These are phyloP conservation scores for Sebastes kiyomatsui DNA, from an alignment of 2,797 vertebrate species.

Conservation along the genomic window DNA sequence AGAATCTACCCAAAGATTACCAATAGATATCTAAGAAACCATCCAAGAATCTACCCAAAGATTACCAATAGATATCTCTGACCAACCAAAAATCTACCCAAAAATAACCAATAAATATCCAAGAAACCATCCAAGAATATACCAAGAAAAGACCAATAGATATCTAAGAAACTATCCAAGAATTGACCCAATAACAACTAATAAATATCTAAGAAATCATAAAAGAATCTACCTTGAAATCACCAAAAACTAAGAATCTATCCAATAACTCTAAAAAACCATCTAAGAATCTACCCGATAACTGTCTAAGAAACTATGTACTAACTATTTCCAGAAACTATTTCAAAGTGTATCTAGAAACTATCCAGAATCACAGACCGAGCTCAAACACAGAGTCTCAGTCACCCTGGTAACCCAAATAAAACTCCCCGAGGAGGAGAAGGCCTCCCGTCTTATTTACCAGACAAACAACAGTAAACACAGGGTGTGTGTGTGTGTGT, in stretches of 20 bases:
- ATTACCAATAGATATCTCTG: no score
- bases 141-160: background rate
- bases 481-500: background rate
- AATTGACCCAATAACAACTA: background rate
- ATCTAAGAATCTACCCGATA: background rate
- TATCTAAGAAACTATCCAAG: background rate
- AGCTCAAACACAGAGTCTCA: background rate
- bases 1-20: rapidly evolving
- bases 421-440: constrained; percentile 15
- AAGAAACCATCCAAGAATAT: background rate
- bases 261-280: no score
- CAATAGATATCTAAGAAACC: no score
- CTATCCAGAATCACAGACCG: background rate
- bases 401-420: constrained; percentile 39
- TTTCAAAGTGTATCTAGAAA: background rate
- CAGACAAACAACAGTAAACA: constrained; percentile 51
- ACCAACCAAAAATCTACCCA: no score
- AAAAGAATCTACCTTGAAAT: background rate
- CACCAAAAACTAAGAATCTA: background rate
- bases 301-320: background rate
- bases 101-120: rapidly evolving
- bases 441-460: constrained; percentile 19
- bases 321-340: background rate
- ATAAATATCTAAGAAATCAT: background rate
- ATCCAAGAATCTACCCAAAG: background rate